A percentile compares a stretch with the other conserved stretches of the same genome.
Evolutionary conservation across 1,140 invertebrate species (phyloP).

Genomic region (Penaeus chinensis): DNA sequence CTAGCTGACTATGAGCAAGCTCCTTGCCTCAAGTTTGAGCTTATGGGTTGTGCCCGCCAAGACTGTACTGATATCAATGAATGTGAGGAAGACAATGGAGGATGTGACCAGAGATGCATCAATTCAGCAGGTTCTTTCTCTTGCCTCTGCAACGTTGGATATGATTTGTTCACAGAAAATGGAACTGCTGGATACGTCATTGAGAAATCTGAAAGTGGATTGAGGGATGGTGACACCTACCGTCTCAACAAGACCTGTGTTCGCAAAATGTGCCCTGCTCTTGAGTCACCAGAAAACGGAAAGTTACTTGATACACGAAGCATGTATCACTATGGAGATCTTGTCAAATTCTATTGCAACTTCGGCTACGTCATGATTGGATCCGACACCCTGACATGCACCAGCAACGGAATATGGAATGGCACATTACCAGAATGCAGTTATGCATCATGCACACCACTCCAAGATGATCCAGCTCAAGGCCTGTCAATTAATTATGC

Average conservation of each 20-base stretch:
- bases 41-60: constrained; percentile 91
- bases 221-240: constrained; percentile 87
- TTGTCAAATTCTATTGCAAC: constrained; percentile 92
- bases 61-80: constrained; percentile 95
- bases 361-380: constrained; percentile 95
- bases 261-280: constrained; percentile 85
- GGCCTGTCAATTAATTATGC: constrained; percentile 81
- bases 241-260: constrained; percentile 96
- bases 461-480: constrained; percentile 89
- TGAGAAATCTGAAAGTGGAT: constrained; percentile 85
- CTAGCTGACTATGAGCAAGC: constrained; percentile 88
- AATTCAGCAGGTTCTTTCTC: constrained; percentile 87
- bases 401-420: constrained; percentile 92
- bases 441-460: constrained; percentile 83
- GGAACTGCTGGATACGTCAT: constrained; percentile 92
- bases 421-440: constrained; percentile 87
- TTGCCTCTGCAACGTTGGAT: constrained; percentile 93
- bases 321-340: constrained; percentile 89
- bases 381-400: constrained; percentile 84
- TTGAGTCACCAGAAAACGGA: constrained; percentile 89
- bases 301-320: constrained; percentile 82
- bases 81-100: constrained; percentile 88
- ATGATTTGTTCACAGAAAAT: constrained; percentile 88
- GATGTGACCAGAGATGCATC: constrained; percentile 93
- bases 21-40: constrained; percentile 90